phyloP scores from a whole-genome alignment of 2,797 vertebrate species.

The Gallinago solitaria region DNA sequence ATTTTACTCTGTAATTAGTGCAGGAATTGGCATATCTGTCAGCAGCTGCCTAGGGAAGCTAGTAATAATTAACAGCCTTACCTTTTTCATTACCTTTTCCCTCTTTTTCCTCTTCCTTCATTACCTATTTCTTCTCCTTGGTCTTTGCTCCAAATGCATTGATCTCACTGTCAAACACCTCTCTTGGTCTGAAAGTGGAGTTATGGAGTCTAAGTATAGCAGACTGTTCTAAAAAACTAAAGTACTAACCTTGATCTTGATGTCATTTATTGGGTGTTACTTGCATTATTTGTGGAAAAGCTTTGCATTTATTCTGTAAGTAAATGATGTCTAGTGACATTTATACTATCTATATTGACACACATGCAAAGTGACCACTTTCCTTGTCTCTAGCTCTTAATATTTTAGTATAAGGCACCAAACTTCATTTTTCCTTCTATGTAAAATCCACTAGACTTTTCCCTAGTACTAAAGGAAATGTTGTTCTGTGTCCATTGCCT shows the following conservation, averaged over 20 bases:
- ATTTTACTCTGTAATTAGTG: background rate
- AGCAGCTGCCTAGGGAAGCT: background rate
- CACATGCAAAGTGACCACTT: background rate
- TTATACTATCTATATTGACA: too few species aligned
- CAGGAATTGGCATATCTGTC: background rate
- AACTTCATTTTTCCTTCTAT: background rate
- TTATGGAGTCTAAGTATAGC: background rate
- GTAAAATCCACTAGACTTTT: background rate
- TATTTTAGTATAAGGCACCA: background rate
- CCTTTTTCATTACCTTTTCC: background rate
- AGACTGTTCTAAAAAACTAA: background rate
- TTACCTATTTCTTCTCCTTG: background rate
- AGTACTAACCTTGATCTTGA: background rate
- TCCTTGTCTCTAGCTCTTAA: background rate
- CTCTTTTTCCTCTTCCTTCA: background rate
- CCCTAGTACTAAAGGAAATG: background rate
- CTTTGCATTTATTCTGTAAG: background rate
- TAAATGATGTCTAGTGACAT: background rate
- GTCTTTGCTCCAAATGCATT: background rate
- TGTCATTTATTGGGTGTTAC: background rate
- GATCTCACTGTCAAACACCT: background rate
- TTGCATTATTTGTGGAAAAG: background rate
- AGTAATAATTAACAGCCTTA: background rate
- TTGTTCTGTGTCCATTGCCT: background rate
- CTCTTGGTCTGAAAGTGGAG: background rate